Evolutionary conservation across 2,113 vertebrate genomes (phyloP).

Genomic region (Sminthopsis crassicaudata): DNA sequence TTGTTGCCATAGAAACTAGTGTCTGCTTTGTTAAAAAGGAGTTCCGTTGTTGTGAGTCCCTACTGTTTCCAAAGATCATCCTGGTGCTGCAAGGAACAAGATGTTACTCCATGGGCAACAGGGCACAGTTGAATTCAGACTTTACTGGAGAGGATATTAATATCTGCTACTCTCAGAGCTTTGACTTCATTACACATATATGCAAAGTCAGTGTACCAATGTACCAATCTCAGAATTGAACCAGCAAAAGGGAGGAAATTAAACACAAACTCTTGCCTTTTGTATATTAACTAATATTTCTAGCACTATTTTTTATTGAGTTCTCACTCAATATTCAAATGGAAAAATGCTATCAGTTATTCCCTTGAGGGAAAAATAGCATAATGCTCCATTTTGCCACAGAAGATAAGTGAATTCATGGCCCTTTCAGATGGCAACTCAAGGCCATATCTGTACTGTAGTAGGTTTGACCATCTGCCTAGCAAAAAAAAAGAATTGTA

Average conservation of each 20-base stretch:
- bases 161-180: neutral
- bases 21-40: conserved; percentile 48
- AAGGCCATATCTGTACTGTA: neutral
- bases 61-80: conserved; percentile 30
- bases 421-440: neutral
- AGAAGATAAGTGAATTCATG: neutral
- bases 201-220: no score
- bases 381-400: conserved; percentile 1
- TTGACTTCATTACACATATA: neutral
- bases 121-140: neutral
- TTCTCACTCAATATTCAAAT: neutral
- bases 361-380: neutral
- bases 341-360: neutral
- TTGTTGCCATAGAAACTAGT: conserved; percentile 64
- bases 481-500: conserved; percentile 29
- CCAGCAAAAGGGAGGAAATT: neutral
- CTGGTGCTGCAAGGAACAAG: conserved; percentile 9
- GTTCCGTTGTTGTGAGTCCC: conserved; percentile 27
- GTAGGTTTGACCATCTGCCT: neutral
- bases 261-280: neutral
- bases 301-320: neutral
- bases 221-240: no score
- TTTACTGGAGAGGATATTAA: neutral
- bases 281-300: conserved; percentile 5
- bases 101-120: conserved; percentile 4